Evolutionary conservation across 2,113 vertebrate species (phyloP).

Genomic region (Dasyprocta punctata): DNA sequence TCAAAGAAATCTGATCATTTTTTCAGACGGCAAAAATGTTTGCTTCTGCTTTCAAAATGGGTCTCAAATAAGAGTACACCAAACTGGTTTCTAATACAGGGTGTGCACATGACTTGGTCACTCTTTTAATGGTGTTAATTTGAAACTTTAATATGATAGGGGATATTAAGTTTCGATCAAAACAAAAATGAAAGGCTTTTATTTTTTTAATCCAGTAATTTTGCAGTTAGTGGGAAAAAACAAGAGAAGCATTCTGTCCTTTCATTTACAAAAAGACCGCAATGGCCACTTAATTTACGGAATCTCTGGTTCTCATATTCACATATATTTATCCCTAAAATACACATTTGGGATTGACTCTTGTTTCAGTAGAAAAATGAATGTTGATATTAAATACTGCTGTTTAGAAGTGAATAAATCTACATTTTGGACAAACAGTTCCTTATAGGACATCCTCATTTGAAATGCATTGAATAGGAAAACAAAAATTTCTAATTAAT

Average conservation of each 20-base stretch:
- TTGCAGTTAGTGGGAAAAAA: background rate
- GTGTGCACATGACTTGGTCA: background rate
- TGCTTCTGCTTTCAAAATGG: background rate
- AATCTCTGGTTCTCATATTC: conserved; percentile 42
- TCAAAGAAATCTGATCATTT: background rate
- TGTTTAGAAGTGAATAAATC: conserved; percentile 85
- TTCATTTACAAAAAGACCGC: background rate
- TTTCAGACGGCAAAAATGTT: background rate
- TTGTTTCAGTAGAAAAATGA: conserved; percentile 72
- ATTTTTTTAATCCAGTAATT: conserved; percentile 1
- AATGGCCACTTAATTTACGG: conserved; percentile 29
- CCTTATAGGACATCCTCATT: conserved; percentile 87
- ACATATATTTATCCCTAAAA: conserved; percentile 62
- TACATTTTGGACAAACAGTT: conserved; percentile 84
- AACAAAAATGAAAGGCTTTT: conserved; percentile 20
- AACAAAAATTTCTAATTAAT: conserved; percentile 93
- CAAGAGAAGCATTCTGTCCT: background rate
- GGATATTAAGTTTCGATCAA: conserved; percentile 18
- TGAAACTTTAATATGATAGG: background rate
- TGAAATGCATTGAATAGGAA: conserved; percentile 90
- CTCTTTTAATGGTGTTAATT: background rate
- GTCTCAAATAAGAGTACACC: conserved; percentile 14
- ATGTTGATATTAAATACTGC: conserved; percentile 68
- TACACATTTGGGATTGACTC: conserved; percentile 54
- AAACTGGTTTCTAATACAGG: background rate